Evolutionary conservation across 2,797 vertebrate species (phyloP).

Genomic region (Salarias fasciatus): DNA sequence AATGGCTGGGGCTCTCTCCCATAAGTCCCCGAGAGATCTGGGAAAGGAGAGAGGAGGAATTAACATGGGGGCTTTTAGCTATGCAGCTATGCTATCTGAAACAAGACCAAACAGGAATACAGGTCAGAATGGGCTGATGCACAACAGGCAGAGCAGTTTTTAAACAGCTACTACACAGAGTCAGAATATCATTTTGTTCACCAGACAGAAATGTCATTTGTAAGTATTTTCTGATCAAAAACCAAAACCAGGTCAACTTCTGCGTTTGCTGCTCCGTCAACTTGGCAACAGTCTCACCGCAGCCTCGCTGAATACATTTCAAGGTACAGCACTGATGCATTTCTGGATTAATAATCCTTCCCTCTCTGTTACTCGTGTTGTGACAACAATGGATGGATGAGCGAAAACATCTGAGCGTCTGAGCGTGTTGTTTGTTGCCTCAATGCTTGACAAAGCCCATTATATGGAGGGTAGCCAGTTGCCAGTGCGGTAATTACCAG

Average conservation of each 20-base stretch:
- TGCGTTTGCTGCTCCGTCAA: neutral
- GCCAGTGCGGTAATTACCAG: constrained; percentile 20
- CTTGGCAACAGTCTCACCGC: neutral
- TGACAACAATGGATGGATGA: constrained; percentile 12
- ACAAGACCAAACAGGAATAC: constrained; percentile 2
- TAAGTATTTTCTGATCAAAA: neutral
- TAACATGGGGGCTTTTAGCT: neutral
- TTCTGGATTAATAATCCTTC: constrained; percentile 1
- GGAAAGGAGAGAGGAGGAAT: neutral
- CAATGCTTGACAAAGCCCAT: constrained; percentile 18
- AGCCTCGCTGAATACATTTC: constrained; percentile 3
- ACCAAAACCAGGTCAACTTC: neutral
- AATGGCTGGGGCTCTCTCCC: neutral
- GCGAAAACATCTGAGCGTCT: constrained; percentile 13
- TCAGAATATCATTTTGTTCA: neutral
- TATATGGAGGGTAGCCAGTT: constrained; percentile 16
- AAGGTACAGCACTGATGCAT: neutral
- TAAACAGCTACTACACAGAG: no score
- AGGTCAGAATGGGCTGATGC: neutral
- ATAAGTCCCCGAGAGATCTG: neutral
- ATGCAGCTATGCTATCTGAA: neutral
- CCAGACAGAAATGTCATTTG: neutral
- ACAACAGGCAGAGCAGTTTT: no score
- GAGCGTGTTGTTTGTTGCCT: constrained; percentile 29
- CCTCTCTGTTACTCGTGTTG: neutral